Evolutionary conservation across 2,797 vertebrate species (phyloP), one percentile per base, ranked within the genome.

Genomic region (Okamejei kenojei): DNA sequence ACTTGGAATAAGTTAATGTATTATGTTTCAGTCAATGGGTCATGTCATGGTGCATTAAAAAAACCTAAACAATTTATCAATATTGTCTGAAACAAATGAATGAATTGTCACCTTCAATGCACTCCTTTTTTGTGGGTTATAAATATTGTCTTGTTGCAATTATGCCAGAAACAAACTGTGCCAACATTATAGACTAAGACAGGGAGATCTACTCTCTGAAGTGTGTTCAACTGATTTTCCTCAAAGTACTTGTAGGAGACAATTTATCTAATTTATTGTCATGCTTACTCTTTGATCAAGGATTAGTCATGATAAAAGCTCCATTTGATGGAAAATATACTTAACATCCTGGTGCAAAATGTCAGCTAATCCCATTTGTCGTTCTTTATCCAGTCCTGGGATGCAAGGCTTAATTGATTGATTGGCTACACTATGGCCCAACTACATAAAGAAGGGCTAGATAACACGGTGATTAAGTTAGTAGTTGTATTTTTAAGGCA

Each of bases 191-290:
- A 29, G 58, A 61, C 54, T 61, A n/a, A 68, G 61, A 32, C 17
- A 35, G 63, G 32, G n/a, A 35, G 84, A 88, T 88, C 15, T 35
- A 21, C 29, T 63, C 13, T 84, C 10, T 65, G 82, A 88, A 88
- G 17, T 35, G 19, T n/a, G 13, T 21, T 32, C 84, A 88, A 32
- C n/a, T 88, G 84, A 35, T 35, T 35, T 65, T 65, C 4, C 71
- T 65, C 61, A 65, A 88, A 88, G 61, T 19, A 65, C 23, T 58
- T 32, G 61, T 17, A 65, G n/a, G 84, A 79, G 15, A 79, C 32
- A 79, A 86, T 86, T 86, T 86, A 65, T 32, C 82, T 86, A 61
- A 88, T 68, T 88, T 88, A 68, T 88, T 65, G n/a, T 68, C 26
- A 84, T 32, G 7, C 6, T 68, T 68, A 21, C 84, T 88, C 15